phyloP scores from a whole-genome alignment of 2,797 vertebrate species.

The Sebastolobus alascanus region DNA sequence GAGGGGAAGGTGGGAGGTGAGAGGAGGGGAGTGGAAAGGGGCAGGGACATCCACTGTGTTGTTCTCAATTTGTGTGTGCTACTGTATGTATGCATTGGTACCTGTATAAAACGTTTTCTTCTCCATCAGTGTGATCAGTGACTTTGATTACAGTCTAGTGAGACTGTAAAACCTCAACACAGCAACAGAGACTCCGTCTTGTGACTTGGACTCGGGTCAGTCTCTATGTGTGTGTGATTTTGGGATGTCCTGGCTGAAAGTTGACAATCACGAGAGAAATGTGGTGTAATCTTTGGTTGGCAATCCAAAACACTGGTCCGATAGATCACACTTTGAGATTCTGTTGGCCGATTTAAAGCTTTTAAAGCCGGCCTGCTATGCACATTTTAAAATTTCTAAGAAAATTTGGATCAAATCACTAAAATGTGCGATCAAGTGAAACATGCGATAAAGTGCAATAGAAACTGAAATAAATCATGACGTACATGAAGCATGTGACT shows the following conservation, averaged over 20 bases:
- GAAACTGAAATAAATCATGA: not conserved
- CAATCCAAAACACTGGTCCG: not conserved
- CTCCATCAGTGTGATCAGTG: slow-evolving; percentile 16
- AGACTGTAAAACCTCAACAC: slow-evolving; percentile 1
- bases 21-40: slow-evolving; percentile 68
- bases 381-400: no score
- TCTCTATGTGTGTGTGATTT: not conserved
- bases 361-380: not conserved
- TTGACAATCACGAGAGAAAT: not conserved
- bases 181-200: slow-evolving; percentile 4
- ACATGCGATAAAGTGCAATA: not conserved
- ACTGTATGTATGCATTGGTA: slow-evolving; percentile 26
- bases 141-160: not conserved
- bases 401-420: no score
- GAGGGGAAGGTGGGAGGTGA: slow-evolving; percentile 75
- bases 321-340: not conserved
- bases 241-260: not conserved
- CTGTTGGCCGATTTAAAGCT: rapidly evolving
- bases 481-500: not conserved
- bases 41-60: slow-evolving; percentile 49
- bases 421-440: no score
- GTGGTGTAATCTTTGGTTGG: not conserved
- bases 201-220: not conserved
- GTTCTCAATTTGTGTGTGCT: slow-evolving; percentile 14
- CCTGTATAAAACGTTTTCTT: not conserved